These are phyloP conservation scores for Megaleporinus macrocephalus DNA, from an alignment of 2,113 vertebrate genomes.

Conservation along the genomic window DNA sequence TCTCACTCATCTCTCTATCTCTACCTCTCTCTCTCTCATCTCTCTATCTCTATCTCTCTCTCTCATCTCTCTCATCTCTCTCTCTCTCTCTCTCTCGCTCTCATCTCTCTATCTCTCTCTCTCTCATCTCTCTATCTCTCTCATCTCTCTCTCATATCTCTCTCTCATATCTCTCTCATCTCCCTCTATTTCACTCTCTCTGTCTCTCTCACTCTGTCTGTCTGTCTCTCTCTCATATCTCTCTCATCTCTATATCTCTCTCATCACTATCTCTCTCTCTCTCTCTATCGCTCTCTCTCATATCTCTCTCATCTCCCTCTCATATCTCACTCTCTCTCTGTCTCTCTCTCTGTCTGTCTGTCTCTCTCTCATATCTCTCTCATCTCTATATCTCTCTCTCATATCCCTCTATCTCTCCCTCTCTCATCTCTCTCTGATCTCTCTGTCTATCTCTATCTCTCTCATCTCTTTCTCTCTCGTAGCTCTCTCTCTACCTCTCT, in stretches of 20 bases:
- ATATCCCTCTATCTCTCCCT: background rate
- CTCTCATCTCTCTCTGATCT: too few relatives aligned
- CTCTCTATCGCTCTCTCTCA: background rate
- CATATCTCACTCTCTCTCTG: too few relatives aligned
- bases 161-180: too few relatives aligned
- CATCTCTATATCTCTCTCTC: background rate
- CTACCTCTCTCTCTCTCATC: background rate
- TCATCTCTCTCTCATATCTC: background rate
- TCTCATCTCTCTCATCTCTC: background rate
- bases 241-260: background rate
- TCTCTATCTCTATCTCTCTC: background rate
- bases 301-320: too few relatives aligned
- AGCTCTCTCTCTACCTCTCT: background rate
- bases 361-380: background rate
- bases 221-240: background rate
- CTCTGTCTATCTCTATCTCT: background rate
- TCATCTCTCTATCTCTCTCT: too few relatives aligned
- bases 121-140: too few relatives aligned
- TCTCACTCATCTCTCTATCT: background rate
- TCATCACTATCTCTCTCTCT: background rate
- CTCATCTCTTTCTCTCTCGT: background rate
- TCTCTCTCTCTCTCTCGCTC: background rate
- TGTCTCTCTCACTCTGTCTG: constrained; percentile 8
- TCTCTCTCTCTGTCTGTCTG: constrained; percentile 5
- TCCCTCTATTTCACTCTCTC: too few relatives aligned